Base-by-base conservation (phyloP, 2,113 vertebrate genomes). In the Hydropotes inermis region DNA sequence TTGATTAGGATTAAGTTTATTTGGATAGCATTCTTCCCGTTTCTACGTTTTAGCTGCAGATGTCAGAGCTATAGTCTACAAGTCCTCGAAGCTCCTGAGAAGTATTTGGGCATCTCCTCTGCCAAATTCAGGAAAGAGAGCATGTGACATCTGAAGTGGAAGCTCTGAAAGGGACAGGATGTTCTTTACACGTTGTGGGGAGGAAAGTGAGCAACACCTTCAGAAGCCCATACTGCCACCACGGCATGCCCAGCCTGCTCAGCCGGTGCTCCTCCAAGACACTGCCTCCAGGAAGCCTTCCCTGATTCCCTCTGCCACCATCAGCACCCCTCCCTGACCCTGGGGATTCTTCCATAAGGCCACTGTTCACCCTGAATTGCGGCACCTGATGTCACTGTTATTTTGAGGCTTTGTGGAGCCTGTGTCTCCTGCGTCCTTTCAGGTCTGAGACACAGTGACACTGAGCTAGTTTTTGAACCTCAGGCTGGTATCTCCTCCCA, bases 1-100 rank as follows among this genome's bases (percentile, higher is more conserved):
- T 36, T 90, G 91, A 89, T 96, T 98, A 97, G 96, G 98, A 98
- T 97, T 97, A 94, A 70, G 58, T 89, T 7, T 84, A 91, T 97
- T 93, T 97, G 96, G 93, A 60, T 12, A 50, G 74, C 85, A 27
- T 4, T 45, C 79, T 97, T 96, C 82, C 85, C 54, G 19, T 89
- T 57, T 23, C n/a, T 23, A 52, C 2, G 76, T 78, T 97, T 88
- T 10, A 7, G 33, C 27, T 14, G 47, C 92, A 60, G 30, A 87
- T 43, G 61, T 1, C 58, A 87, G 94, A 95, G 92, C 81, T 47
- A n/a, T 7, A 14, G 52, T 83, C 81, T 43, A 33, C 92, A 90
- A 83, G 95, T 97, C 87, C 86, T 58, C 25, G 36, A 47, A 55
- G 74, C 61, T 94, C 89, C 55, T 92, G 93, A 87, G 96, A 98